phyloP scores from a whole-genome alignment of 23 tunicate species.

The Trididemnum miniatum region DNA sequence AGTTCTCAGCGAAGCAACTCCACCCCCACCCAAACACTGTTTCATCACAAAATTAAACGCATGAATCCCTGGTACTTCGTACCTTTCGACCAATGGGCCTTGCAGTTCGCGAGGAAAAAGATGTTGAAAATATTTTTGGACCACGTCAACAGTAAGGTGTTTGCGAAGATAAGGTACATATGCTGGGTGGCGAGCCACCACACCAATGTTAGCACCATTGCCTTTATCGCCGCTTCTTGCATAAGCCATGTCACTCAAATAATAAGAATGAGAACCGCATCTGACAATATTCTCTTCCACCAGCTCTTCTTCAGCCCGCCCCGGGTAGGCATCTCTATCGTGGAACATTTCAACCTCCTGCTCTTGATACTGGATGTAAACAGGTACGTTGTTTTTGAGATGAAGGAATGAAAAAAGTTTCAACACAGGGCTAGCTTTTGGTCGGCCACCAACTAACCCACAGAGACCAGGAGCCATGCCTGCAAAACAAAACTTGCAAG shows the following conservation, averaged over 20 bases:
- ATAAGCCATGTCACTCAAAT: conserved; percentile 72
- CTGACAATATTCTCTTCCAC: not conserved
- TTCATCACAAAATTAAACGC: conserved; percentile 83
- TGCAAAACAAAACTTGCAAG: too few species aligned
- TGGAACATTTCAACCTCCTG: conserved; percentile 12
- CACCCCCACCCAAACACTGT: conserved; percentile 92
- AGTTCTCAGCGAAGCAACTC: conserved; percentile 75
- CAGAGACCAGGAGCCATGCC: conserved; percentile 99
- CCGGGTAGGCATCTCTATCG: not conserved
- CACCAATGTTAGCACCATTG: conserved; percentile 80
- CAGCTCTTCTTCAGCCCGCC: not conserved
- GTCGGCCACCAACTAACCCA: conserved; percentile 92
- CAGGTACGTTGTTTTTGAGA: conserved; percentile 61
- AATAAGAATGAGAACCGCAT: conserved; percentile 48
- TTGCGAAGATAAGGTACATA: conserved; percentile 76
- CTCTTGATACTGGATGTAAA: conserved; percentile 15
- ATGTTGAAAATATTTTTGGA: conserved; percentile 68
- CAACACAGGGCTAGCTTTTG: conserved; percentile 73
- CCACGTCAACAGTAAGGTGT: conserved; percentile 71
- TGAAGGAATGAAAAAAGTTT: conserved; percentile 74
- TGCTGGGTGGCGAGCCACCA: conserved; percentile 79
- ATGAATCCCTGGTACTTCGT: conserved; percentile 73
- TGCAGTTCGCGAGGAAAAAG: conserved; percentile 43
- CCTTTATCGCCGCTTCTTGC: conserved; percentile 96
- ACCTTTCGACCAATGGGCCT: conserved; percentile 49